A percentile compares a stretch with the other conserved stretches of the same genome.
These are phyloP conservation scores for Unio pictorum DNA, from an alignment of 2,888 invertebrate genomes.

Conservation along the genomic window DNA sequence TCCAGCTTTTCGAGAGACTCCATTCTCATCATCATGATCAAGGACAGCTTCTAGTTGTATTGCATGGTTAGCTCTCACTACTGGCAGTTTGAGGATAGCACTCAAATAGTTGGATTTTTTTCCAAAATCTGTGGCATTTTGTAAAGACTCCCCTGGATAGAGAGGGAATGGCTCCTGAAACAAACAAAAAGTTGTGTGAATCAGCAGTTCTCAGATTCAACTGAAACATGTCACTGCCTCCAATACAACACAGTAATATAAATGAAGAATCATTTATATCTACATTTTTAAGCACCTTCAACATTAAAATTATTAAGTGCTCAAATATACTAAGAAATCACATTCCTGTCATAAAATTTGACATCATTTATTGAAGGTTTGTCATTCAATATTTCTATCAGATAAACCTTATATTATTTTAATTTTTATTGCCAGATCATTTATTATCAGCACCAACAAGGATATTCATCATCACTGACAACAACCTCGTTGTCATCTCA, in stretches of 20 bases:
- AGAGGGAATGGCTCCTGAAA: constrained; percentile 65
- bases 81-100: constrained; percentile 54
- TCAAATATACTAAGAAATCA: too few species aligned
- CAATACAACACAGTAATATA: constrained; percentile 3
- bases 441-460: too few species aligned
- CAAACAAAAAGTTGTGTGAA: constrained; percentile 3
- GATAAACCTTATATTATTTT: too few species aligned
- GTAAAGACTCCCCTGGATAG: constrained; percentile 65
- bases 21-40: constrained; percentile 51
- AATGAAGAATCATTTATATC: not conserved
- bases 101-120: constrained; percentile 24
- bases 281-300: not conserved
- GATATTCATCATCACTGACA: too few species aligned
- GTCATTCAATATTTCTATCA: too few species aligned
- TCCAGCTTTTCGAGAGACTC: constrained; percentile 44
- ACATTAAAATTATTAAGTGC: too few species aligned
- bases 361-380: too few species aligned
- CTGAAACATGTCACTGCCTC: not conserved
- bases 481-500: too few species aligned
- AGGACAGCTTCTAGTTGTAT: constrained; percentile 48
- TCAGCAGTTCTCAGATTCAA: not conserved
- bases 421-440: too few species aligned
- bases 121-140: constrained; percentile 45
- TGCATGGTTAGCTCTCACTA: constrained; percentile 54
- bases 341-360: too few species aligned